phyloP scores from a whole-genome alignment of 2,888 invertebrate species.

The Mimachlamys varia region DNA sequence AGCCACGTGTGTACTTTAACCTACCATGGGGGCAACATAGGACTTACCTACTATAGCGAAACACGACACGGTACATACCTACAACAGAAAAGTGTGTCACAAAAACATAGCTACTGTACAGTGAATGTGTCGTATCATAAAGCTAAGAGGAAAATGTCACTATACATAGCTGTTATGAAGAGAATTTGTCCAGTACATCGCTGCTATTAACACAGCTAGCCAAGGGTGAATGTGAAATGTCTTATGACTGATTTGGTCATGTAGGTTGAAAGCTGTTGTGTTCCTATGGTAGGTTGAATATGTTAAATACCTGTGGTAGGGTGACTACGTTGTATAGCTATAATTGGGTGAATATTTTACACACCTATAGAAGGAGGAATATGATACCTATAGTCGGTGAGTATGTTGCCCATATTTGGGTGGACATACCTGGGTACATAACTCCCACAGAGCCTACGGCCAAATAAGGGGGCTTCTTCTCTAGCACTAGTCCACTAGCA shows the following conservation, averaged over 20 bases:
- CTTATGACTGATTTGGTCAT: background rate
- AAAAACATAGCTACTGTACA: too few relatives aligned
- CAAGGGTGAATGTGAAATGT: too few relatives aligned
- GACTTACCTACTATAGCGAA: background rate
- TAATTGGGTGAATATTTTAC: background rate
- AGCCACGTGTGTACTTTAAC: background rate
- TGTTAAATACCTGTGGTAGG: conserved; percentile 10
- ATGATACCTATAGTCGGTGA: background rate
- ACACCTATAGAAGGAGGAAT: background rate
- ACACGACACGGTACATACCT: background rate
- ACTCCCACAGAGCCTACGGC: background rate
- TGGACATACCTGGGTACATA: background rate
- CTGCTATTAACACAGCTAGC: too few relatives aligned
- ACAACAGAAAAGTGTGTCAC: background rate
- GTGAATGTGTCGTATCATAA: too few relatives aligned
- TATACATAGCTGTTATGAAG: too few relatives aligned
- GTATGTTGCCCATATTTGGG: background rate
- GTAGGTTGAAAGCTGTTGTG: background rate
- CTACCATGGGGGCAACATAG: background rate
- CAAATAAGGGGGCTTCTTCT: background rate
- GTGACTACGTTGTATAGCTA: background rate
- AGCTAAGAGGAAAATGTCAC: too few relatives aligned
- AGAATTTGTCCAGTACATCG: too few relatives aligned
- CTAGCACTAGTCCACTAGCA: conserved; percentile 31
- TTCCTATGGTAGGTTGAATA: background rate